Evolutionary conservation across 30 jellyfish, hydroid and myxozoan species (phyloP).

Genomic region (Sanderia malayensis): DNA sequence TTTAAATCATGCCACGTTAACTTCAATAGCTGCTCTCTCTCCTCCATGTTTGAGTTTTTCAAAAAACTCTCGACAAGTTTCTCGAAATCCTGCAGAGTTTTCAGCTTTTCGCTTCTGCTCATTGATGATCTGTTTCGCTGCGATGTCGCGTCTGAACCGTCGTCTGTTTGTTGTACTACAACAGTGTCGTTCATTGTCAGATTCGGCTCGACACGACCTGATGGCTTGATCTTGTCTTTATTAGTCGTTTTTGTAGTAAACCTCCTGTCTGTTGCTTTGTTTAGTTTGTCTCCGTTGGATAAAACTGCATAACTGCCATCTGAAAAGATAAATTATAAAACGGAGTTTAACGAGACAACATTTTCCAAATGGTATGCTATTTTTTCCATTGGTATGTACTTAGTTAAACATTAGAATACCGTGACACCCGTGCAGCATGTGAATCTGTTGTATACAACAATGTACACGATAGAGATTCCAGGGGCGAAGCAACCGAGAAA

Average conservation of each 20-base stretch:
- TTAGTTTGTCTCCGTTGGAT: not conserved
- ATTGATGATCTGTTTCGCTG: not conserved
- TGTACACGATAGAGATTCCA: too few species aligned
- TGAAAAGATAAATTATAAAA: not conserved
- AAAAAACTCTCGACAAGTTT: conserved; percentile 9
- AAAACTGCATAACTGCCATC: not conserved
- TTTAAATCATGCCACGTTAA: conserved; percentile 66
- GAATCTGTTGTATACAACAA: too few species aligned
- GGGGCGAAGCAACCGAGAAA: too few species aligned
- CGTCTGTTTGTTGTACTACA: not conserved
- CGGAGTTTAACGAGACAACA: too few species aligned
- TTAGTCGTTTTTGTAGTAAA: not conserved
- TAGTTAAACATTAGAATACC: too few species aligned
- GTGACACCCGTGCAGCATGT: too few species aligned
- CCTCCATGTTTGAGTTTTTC: conserved; percentile 18
- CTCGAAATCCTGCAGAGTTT: conserved; percentile 32
- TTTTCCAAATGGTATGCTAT: too few species aligned
- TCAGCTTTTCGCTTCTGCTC: too few species aligned
- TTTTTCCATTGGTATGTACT: too few species aligned
- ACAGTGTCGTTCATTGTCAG: not conserved
- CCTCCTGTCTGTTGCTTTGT: not conserved
- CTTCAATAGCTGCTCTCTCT: conserved; percentile 27
- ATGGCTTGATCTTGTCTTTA: not conserved
- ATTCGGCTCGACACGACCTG: not conserved
- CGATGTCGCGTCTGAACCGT: too few species aligned